A percentile compares a stretch with the other conserved stretches of the same genome.
Conservation (phyloP, 1,140 invertebrate species). For the Lordiphosa collinella region DNA sequence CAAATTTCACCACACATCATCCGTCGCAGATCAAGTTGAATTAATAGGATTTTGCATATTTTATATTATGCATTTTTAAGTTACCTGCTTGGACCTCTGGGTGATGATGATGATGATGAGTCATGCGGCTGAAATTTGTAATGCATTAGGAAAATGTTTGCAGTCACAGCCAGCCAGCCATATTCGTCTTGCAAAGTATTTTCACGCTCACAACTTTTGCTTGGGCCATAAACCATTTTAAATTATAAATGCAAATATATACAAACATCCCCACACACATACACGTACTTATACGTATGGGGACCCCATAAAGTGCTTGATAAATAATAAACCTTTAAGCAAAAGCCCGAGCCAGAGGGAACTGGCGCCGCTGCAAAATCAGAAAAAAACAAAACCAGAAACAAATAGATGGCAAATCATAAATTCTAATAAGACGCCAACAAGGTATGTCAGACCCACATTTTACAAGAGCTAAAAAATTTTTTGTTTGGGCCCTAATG, state of each 20-base stretch:
- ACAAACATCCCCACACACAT: conserved; percentile 8
- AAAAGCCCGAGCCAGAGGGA: conserved; percentile 36
- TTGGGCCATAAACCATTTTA: conserved; percentile 42
- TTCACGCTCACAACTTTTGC: conserved; percentile 19
- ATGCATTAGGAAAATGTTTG: conserved; percentile 39
- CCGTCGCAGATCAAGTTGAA: conserved; percentile 22
- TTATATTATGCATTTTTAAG: conserved; percentile 19
- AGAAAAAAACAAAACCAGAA: conserved; percentile 1
- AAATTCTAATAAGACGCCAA: conserved; percentile 48
- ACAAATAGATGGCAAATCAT: conserved; percentile 42
- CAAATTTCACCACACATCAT: background rate
- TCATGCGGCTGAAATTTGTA: conserved; percentile 32
- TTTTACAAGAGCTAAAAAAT: conserved; percentile 12
- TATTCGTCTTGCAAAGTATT: conserved; percentile 35
- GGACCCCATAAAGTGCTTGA: conserved; percentile 45
- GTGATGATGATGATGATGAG: conserved; percentile 21
- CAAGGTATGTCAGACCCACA: conserved; percentile 33
- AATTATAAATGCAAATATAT: conserved; percentile 56
- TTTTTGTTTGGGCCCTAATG: conserved; percentile 29
- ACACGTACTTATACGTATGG: conserved; percentile 4
- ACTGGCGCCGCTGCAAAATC: conserved; percentile 18
- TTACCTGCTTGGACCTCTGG: background rate
- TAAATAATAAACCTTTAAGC: conserved; percentile 41
- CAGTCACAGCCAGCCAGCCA: conserved; percentile 11
- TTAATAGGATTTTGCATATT: conserved; percentile 27